These are phyloP conservation scores for Potorous gilbertii DNA, from an alignment of 2,797 vertebrate species.

Conservation along the genomic window DNA sequence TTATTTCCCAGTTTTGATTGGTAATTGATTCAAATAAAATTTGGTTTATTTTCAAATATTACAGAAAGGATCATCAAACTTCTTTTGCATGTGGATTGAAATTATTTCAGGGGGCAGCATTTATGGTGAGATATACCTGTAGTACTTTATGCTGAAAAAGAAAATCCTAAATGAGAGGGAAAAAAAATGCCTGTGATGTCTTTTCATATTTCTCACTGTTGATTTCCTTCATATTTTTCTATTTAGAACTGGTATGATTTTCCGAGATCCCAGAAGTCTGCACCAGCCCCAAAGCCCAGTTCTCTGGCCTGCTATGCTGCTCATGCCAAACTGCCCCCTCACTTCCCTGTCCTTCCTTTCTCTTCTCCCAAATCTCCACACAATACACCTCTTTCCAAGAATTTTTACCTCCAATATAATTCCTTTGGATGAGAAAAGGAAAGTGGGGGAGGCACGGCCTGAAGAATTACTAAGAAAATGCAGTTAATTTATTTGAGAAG, in stretches of 20 bases:
- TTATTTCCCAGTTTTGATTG: slow-evolving; percentile 74
- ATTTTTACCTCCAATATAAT: neutral
- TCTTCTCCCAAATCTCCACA: neutral
- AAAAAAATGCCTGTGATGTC: neutral
- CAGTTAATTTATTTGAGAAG: neutral
- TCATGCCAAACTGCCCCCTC: neutral
- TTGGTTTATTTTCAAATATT: slow-evolving; percentile 86
- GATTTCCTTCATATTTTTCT: neutral
- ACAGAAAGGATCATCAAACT: slow-evolving; percentile 61
- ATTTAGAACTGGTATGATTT: neutral
- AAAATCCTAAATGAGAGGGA: neutral
- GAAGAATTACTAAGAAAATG: neutral
- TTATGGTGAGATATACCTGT: neutral
- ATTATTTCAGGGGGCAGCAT: slow-evolving; percentile 15
- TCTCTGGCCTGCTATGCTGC: neutral
- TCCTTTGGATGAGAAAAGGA: neutral
- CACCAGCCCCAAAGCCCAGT: neutral
- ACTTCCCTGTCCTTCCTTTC: neutral
- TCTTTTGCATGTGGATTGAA: slow-evolving; percentile 48
- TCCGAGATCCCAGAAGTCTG: neutral
- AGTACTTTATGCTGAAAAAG: neutral
- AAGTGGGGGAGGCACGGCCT: neutral
- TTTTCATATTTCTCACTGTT: neutral
- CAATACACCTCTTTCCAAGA: neutral
- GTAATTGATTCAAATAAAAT: slow-evolving; percentile 84